Evolutionary conservation across 2,888 invertebrate genomes (phyloP), one percentile per base, ranked within the genome.

Genomic region (Epistrophe grossulariae): DNA sequence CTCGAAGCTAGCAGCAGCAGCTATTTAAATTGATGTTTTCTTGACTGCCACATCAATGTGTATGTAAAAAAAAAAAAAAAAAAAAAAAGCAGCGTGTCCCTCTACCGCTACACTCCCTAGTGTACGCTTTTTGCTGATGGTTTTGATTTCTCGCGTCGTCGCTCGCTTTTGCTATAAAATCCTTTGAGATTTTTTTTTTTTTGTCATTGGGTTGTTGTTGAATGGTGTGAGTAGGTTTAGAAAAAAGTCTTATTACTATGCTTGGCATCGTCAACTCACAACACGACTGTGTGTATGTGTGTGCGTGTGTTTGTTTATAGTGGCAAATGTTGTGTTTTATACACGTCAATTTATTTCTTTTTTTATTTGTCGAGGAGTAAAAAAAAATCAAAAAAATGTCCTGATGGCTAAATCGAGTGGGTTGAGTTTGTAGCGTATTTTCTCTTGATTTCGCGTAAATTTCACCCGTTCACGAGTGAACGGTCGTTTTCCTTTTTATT

Each of bases 11-110:
- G 35, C 6, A 48, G 64, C 80, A 78, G 68, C 28, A 81, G 78
- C 85, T 85, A 81, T 85, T 85, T 85, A 85, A 85, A 85, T 82
- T 82, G 81, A 85, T 81, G 85, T 85, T 85, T 85, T 85, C 85
- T 85, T 85, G 78, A 74, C 85, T 85, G 85, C 81, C 85, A 64
- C 81, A 64, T 70, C 52, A 13, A 24, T 50, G 55, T 55, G 55
- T 55, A 28, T 9, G 28, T 55, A 15, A 8, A 28, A 15, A 55
- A n/a, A n/a, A n/a, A n/a, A n/a, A n/a, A n/a, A n/a, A n/a, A n/a
- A n/a, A n/a, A n/a, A 24, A 24, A 24, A 24, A 24, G 24, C 24
- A 55, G 15, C 4, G 15, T 28, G 15, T 8, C n/a, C 9, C 28
- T 31, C 8, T 24, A 1, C 24, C 48, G 9, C 17, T 48, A 17